phyloP scores from a whole-genome alignment of 2,888 invertebrate species.

The Nomada ruficornis region DNA sequence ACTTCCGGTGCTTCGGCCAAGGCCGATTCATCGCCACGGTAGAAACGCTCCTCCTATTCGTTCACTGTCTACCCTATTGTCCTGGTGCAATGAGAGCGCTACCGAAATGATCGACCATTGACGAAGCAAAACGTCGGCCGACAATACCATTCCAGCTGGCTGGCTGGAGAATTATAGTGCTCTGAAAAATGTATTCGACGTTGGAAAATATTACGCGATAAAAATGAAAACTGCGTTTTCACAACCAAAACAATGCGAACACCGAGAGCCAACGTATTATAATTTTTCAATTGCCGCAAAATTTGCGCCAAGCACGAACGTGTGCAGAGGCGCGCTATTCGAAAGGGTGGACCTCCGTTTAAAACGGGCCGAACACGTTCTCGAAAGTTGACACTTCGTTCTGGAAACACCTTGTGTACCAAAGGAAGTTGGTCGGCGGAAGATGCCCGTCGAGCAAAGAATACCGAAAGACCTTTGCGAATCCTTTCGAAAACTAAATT shows the following conservation, averaged over 20 bases:
- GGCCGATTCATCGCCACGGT: conserved; percentile 71
- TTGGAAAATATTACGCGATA: too few relatives aligned
- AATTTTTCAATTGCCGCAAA: too few relatives aligned
- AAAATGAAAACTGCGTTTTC: too few relatives aligned
- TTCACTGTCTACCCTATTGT: conserved; percentile 17
- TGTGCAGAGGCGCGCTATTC: too few relatives aligned
- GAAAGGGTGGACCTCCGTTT: too few relatives aligned
- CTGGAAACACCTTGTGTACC: neutral
- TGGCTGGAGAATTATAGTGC: conserved; percentile 26
- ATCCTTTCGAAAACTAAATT: conserved; percentile 46
- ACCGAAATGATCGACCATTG: conserved; percentile 32
- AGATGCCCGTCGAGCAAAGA: neutral
- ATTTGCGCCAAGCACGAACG: too few relatives aligned
- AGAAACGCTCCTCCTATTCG: neutral
- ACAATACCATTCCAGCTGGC: neutral
- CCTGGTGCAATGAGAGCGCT: neutral
- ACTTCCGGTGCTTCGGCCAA: conserved; percentile 32
- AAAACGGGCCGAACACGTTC: too few relatives aligned
- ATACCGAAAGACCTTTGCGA: neutral
- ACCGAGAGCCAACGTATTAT: too few relatives aligned
- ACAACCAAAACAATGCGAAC: too few relatives aligned
- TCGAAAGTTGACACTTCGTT: neutral
- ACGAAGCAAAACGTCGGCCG: conserved; percentile 6
- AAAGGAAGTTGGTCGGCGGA: neutral
- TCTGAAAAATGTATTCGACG: conserved; percentile 10